phyloP scores from a whole-genome alignment of 2,113 vertebrate species.

The Microtus ochrogaster region DNA sequence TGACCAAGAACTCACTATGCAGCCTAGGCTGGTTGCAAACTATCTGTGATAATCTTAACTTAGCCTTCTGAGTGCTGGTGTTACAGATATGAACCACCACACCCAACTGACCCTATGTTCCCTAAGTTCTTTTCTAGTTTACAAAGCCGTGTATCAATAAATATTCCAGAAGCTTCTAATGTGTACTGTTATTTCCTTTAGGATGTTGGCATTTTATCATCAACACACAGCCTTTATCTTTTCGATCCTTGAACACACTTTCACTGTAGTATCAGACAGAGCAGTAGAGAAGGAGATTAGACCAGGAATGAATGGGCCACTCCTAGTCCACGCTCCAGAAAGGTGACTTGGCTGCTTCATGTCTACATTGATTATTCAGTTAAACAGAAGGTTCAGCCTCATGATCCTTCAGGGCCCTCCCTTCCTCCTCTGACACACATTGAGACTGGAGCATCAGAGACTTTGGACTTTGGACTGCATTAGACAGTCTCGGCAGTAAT shows the following conservation, averaged over 20 bases:
- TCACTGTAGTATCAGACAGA: background rate
- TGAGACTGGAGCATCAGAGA: background rate
- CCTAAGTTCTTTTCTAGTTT: background rate
- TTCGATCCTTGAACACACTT: background rate
- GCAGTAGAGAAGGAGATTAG: background rate
- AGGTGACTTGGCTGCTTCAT: background rate
- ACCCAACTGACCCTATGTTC: background rate
- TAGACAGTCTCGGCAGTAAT: background rate
- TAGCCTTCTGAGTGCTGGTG: too few species aligned
- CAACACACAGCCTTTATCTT: background rate
- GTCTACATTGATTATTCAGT: constrained; percentile 16
- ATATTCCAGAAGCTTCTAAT: background rate
- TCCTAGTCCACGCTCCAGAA: background rate
- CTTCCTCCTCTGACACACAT: background rate
- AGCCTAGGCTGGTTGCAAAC: background rate
- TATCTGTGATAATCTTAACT: background rate
- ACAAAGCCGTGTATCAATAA: background rate
- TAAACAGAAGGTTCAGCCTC: background rate
- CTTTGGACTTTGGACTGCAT: background rate
- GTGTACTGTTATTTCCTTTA: background rate
- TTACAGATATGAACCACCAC: background rate
- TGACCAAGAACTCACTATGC: background rate
- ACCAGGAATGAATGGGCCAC: background rate
- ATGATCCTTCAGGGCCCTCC: background rate
- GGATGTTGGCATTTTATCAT: background rate